A percentile compares a stretch with the other conserved stretches of the same genome.
phyloP scores from a whole-genome alignment of 1,140 invertebrate genomes.

The Delia radicum region DNA sequence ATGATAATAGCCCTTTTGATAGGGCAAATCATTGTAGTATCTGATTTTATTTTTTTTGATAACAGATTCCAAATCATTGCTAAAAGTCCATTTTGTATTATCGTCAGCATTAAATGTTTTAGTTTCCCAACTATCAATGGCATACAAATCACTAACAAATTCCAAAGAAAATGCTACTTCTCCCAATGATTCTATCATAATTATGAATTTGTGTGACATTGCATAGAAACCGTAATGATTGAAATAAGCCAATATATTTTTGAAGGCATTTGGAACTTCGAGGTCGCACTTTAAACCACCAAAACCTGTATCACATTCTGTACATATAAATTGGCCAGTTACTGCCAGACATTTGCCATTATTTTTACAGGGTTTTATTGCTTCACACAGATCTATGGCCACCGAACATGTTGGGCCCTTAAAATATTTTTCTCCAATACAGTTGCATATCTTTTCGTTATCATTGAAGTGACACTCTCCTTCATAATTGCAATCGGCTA shows the following conservation, averaged over 20 bases:
- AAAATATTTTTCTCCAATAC: slow-evolving; percentile 15
- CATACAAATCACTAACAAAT: not conserved
- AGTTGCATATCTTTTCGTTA: not conserved
- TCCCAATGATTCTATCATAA: slow-evolving; percentile 13
- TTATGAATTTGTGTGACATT: slow-evolving; percentile 11
- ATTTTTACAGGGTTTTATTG: slow-evolving; percentile 18
- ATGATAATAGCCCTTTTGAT: slow-evolving; percentile 23
- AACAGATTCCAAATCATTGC: not conserved
- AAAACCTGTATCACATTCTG: not conserved
- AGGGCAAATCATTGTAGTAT: slow-evolving; percentile 21
- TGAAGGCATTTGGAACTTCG: not conserved
- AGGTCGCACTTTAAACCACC: slow-evolving; percentile 16
- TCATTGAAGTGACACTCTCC: slow-evolving; percentile 7
- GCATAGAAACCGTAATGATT: slow-evolving; percentile 25
- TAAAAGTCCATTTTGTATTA: slow-evolving; percentile 6
- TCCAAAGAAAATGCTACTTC: not conserved
- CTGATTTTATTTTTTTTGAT: not conserved
- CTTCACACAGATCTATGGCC: not conserved
- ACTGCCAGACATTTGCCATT: not conserved
- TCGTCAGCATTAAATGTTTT: not conserved
- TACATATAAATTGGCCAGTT: slow-evolving; percentile 19
- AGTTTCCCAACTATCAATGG: slow-evolving; percentile 26
- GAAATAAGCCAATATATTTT: slow-evolving; percentile 19
- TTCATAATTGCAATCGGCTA: slow-evolving; percentile 23
- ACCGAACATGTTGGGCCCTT: not conserved